These are phyloP conservation scores for Climacteris rufus DNA, from an alignment of 2,113 vertebrate genomes.

Conservation along the genomic window DNA sequence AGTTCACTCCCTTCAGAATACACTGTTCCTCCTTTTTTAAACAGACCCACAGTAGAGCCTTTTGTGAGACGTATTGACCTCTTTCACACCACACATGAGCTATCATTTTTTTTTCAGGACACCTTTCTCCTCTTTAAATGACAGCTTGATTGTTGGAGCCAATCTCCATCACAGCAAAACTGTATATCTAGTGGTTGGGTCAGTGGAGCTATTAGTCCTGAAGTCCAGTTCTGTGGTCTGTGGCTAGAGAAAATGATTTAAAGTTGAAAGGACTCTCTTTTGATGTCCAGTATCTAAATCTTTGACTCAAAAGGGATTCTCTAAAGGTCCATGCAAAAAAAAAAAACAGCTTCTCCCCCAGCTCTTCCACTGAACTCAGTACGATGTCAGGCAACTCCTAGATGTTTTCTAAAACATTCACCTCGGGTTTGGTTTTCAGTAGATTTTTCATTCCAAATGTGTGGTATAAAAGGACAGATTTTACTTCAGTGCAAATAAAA, in stretches of 20 bases:
- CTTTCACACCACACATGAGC: background rate
- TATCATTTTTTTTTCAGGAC: background rate
- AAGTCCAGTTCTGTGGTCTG: background rate
- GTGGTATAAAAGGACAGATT: background rate
- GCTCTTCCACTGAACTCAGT: background rate
- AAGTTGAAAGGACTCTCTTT: background rate
- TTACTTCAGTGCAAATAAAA: background rate
- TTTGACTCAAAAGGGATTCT: background rate
- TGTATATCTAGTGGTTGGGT: background rate
- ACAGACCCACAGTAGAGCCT: background rate
- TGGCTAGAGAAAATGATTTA: background rate
- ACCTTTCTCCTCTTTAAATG: background rate
- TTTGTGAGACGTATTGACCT: background rate
- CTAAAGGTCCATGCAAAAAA: background rate
- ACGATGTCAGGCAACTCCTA: accelerated
- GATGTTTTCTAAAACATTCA: background rate
- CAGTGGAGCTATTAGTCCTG: background rate
- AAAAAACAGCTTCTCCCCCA: background rate
- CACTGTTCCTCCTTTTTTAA: background rate
- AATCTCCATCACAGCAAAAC: background rate
- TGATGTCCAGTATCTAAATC: background rate
- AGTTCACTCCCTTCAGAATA: background rate
- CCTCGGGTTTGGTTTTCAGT: background rate
- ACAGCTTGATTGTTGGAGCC: constrained; percentile 1
- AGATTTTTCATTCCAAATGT: background rate